Percentiles rank a stretch among this genome's conserved stretches.
These are phyloP conservation scores for Cyrtorhinus lividipennis DNA, from an alignment of 1,140 invertebrate species.

Conservation along the genomic window DNA sequence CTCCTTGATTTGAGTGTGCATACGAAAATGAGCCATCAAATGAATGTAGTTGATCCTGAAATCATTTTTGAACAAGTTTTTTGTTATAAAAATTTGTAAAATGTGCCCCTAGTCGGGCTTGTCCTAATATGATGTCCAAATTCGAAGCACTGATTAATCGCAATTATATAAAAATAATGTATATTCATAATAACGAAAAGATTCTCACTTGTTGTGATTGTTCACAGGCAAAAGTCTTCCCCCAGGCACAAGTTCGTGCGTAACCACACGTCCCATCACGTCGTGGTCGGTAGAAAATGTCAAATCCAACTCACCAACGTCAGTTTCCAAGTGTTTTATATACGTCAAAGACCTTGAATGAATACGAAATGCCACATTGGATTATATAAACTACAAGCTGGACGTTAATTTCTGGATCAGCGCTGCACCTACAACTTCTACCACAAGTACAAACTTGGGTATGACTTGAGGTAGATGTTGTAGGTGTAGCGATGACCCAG, in stretches of 20 bases:
- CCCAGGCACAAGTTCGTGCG: conserved; percentile 82
- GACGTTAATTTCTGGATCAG: no score
- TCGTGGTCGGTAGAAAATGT: conserved; percentile 97
- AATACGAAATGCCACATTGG: no score
- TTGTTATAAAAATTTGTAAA: background rate
- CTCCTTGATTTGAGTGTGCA: conserved; percentile 92
- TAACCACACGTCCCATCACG: conserved; percentile 77
- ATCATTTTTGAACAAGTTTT: conserved; percentile 27
- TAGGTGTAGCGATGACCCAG: no score
- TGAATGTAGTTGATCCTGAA: conserved; percentile 92
- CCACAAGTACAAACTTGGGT: no score
- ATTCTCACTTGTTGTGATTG: conserved; percentile 81
- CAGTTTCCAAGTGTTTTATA: conserved; percentile 90
- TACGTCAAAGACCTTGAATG: conserved; percentile 72
- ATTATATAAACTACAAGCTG: no score
- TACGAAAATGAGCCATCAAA: conserved; percentile 94
- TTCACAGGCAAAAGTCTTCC: conserved; percentile 85
- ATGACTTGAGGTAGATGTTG: no score
- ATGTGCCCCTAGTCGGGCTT: no score
- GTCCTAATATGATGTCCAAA: no score
- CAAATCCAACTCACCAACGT: conserved; percentile 82
- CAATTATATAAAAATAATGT: no score
- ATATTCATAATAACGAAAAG: background rate
- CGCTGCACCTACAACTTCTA: no score
- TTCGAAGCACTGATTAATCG: no score